A percentile compares a stretch with the other conserved stretches of the same genome.
phyloP scores from a whole-genome alignment of 2,888 invertebrate species.

The Drosophila incognita region DNA sequence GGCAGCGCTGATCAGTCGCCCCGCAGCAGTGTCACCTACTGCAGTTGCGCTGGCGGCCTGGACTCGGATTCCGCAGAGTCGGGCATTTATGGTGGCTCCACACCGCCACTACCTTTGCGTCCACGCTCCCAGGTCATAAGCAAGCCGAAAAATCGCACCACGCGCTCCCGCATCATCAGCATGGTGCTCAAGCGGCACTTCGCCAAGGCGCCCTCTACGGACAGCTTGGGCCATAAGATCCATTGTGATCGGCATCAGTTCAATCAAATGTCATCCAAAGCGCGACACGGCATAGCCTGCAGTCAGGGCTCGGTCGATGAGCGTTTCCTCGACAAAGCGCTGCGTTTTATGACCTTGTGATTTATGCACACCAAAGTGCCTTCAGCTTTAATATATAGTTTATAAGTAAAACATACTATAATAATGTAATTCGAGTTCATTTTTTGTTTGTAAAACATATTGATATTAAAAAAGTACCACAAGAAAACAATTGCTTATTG shows the following conservation, averaged over 20 bases:
- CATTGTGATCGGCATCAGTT: conserved; percentile 53
- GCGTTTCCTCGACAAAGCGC: conserved; percentile 76
- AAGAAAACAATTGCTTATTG: background rate
- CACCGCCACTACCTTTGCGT: conserved; percentile 44
- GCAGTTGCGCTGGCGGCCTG: conserved; percentile 50
- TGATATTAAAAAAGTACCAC: conserved; percentile 4
- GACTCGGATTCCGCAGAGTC: conserved; percentile 58
- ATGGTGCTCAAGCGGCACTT: conserved; percentile 74
- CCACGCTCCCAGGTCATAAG: conserved; percentile 53
- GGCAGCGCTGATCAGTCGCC: conserved; percentile 55
- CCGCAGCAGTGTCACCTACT: conserved; percentile 60
- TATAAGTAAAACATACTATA: background rate
- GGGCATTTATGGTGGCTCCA: conserved; percentile 29
- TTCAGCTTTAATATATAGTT: conserved; percentile 15
- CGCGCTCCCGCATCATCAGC: conserved; percentile 74
- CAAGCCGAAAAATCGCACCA: conserved; percentile 55
- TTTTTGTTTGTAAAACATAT: conserved; percentile 59
- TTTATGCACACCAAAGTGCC: background rate
- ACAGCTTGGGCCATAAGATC: conserved; percentile 23
- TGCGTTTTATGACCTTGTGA: conserved; percentile 80
- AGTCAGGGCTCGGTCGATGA: conserved; percentile 52
- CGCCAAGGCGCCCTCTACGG: conserved; percentile 32
- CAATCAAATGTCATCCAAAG: conserved; percentile 30
- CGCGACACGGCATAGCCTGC: conserved; percentile 45
- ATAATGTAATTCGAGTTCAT: background rate